Evolutionary conservation across 2,888 invertebrate genomes (phyloP).

Genomic region (Andrena praecox): DNA sequence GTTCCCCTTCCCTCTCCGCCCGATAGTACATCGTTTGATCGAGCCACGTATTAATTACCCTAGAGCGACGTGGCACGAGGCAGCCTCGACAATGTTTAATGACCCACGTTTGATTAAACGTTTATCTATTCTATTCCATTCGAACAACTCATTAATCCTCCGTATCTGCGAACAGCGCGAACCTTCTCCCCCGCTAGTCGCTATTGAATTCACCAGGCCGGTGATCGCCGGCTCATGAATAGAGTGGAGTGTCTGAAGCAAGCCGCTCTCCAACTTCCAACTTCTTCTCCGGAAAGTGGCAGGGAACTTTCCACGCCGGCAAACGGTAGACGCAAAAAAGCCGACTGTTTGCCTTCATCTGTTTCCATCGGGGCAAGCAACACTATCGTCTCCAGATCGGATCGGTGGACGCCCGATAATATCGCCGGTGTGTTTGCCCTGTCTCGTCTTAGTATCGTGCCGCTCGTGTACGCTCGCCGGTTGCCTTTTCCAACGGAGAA

Average conservation of each 20-base stretch:
- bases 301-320: slow-evolving; percentile 50
- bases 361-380: slow-evolving; percentile 50
- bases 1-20: not conserved
- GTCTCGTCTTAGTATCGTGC: slow-evolving; percentile 13
- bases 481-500: slow-evolving; percentile 10
- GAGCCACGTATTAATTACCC: slow-evolving; percentile 45
- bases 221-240: too few species aligned
- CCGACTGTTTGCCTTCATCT: slow-evolving; percentile 50
- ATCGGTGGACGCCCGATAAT: slow-evolving; percentile 60
- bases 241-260: not conserved
- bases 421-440: slow-evolving; percentile 35
- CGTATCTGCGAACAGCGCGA: not conserved
- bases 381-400: slow-evolving; percentile 48
- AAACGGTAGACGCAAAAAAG: slow-evolving; percentile 53
- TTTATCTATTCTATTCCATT: not conserved
- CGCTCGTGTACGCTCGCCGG: not conserved
- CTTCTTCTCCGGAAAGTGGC: not conserved
- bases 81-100: slow-evolving; percentile 10
- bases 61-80: not conserved
- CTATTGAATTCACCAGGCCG: too few species aligned
- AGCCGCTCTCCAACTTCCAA: not conserved
- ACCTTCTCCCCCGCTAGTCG: not conserved
- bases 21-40: slow-evolving; percentile 30
- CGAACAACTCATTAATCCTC: not conserved
- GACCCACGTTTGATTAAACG: slow-evolving; percentile 17